Base-by-base conservation (phyloP, 2,797 vertebrate species). In the Todus mexicanus region DNA sequence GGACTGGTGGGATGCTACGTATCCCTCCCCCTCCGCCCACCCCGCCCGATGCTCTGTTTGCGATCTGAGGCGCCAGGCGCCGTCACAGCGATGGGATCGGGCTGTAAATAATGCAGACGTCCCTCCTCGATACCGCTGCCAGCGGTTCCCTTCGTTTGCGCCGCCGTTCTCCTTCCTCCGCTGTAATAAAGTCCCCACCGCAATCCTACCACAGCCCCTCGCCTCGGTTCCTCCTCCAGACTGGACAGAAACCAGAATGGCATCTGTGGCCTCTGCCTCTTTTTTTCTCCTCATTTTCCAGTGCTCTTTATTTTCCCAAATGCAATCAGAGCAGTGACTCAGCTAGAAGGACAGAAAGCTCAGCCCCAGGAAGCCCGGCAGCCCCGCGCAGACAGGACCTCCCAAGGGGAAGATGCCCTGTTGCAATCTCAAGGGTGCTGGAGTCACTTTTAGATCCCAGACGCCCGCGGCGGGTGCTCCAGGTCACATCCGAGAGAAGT, bases 161-260 rank as follows among this genome's bases (percentile, higher is more conserved):
- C 31, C 33, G 50, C 7, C 6, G 0, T 42, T 7, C 7, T 16
- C 37, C 25, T 21, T 22, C 15, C 70, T 35, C 53, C 43, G 43
- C 66, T 12, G 1, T 43, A 26, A 11, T 38, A 12, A 8, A 0
- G 0, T 11, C 17, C 1, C 0, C 18, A 51, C n/a, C 51, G 3
- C 29, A 38, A 59, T 16, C 57, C 27, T 38, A 35, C 78, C 43
- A 0, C 87, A 82, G 72, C 68, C 60, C 43, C 37, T 42, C 19
- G 3, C 26, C 16, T 26, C 4, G 29, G 1, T 7, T 29, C 26
- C 57, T 59, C 48, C 71, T n/a, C 25, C n/a, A 59, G 48, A 38
- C 13, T 33, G 8, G 74, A 54, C 10, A 6, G 7, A 16, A 15
- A 29, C 11, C 37, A 1, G 0, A 50, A 11, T 5, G 76, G 27